Evolutionary conservation across 37 sponge, comb jelly and placozoan species (phyloP).

Genomic region (Aplysina aerophoba): DNA sequence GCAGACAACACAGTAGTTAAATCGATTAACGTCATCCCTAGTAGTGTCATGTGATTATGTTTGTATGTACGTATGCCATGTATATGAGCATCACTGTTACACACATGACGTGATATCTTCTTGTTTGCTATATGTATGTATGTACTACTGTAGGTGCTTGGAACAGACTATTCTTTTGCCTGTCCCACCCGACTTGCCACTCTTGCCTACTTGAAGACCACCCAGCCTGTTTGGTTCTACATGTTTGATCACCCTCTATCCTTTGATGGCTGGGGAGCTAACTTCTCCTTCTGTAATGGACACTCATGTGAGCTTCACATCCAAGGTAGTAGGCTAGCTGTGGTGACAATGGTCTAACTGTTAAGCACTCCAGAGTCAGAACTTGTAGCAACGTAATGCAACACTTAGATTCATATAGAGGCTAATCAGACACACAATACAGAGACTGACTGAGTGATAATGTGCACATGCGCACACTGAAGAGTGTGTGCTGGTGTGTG

Average conservation of each 20-base stretch:
- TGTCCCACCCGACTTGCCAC: conserved; percentile 69
- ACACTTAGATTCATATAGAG: background rate
- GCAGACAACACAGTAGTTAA: no score
- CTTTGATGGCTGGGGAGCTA: conserved; percentile 65
- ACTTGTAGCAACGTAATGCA: background rate
- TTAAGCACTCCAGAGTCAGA: no score
- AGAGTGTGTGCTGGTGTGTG: background rate
- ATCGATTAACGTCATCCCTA: no score
- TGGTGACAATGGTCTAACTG: no score
- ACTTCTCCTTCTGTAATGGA: conserved; percentile 48
- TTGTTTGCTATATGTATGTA: background rate
- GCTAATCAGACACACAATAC: no score
- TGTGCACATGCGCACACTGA: background rate
- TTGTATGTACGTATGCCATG: no score
- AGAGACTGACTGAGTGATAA: background rate
- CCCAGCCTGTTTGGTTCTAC: conserved; percentile 52
- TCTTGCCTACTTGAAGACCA: conserved; percentile 8
- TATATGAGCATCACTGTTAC: no score
- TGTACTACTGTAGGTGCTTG: conserved; percentile 60
- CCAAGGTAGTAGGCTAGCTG: background rate
- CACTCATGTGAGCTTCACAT: conserved; percentile 51
- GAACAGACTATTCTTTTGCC: conserved; percentile 63
- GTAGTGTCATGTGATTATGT: no score
- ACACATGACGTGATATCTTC: background rate
- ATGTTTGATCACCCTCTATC: conserved; percentile 68